Base-by-base conservation (phyloP, 2,113 vertebrate species). In the Henicopernis longicauda region DNA sequence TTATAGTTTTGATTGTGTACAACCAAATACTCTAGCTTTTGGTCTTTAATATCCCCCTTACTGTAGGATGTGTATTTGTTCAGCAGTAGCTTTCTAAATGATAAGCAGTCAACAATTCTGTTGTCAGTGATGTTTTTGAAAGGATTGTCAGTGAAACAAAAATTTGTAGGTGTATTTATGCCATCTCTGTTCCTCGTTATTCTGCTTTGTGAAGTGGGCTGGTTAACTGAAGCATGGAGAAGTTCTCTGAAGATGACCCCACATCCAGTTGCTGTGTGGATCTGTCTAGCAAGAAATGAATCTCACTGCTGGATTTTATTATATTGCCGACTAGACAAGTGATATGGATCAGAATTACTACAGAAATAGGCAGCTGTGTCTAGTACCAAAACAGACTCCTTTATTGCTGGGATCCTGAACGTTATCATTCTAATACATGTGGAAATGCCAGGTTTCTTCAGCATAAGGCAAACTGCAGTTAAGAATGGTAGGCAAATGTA, bases 301-400 rank as follows among this genome's bases (percentile, higher is more conserved):
- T 91, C 34, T 73, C 38, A 57, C 70, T 49, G n/a, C 34, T 95
- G 70, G 50, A 74, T 90, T 95, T 93, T 93, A 70, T 94, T 89
- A 65, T 69, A 42, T 47, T 81, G 72, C 82, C 13, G 25, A 90
- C 59, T 32, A 93, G 85, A 72, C 12, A 42, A 82, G 49, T 73
- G 57, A 65, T 67, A 69, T 54, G 66, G 54, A 69, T 93, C 52
- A 70, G 47, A 94, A 59, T 79, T 85, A 58, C 26, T 65, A 10
- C 73, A 87, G 62, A 72, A 90, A 70, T 22, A 69, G 55, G 34
- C 85, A 86, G 63, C 31, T 83, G 32, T 71, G 65, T 47, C 57
- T 59, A 66, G 52, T 61, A 55, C 52, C 52, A 55, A 81, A 90
- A 62, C 31, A 10, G 19, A 16, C 49, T 83, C 23, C 16, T 89